Percentiles rank a stretch among this genome's conserved stretches.
These are phyloP conservation scores for Brenthis daphne DNA, from an alignment of 2,888 invertebrate species.

Conservation along the genomic window DNA sequence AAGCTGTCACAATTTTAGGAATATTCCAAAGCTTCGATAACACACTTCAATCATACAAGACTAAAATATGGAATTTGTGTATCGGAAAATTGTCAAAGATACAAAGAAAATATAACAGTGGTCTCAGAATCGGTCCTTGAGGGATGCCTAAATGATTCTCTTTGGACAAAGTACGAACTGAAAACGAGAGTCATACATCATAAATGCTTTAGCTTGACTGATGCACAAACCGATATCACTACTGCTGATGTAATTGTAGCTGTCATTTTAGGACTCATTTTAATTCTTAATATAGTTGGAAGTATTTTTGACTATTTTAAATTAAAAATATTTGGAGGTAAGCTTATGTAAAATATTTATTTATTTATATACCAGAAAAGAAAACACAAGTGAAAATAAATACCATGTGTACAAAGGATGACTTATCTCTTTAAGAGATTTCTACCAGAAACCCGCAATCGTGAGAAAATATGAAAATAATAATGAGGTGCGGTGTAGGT, in stretches of 20 bases:
- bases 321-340: conserved; percentile 42
- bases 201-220: conserved; percentile 34
- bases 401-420: no score
- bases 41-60: conserved; percentile 67
- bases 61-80: conserved; percentile 65
- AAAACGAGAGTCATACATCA: conserved; percentile 47
- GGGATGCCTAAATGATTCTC: conserved; percentile 59
- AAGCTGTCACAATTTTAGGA: conserved; percentile 46
- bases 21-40: conserved; percentile 59
- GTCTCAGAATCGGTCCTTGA: conserved; percentile 52
- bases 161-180: conserved; percentile 54
- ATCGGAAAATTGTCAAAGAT: conserved; percentile 51
- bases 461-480: no score
- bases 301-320: conserved; percentile 48
- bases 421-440: no score
- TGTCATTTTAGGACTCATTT: conserved; percentile 49
- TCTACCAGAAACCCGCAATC: no score
- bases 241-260: conserved; percentile 54
- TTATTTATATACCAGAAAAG: no score
- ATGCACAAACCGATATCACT: conserved; percentile 47
- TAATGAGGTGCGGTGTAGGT: no score
- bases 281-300: conserved; percentile 57
- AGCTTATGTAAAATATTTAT: neutral
- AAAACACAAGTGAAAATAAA: no score
- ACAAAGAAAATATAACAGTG: conserved; percentile 34